Evolutionary conservation across 2,888 invertebrate species (phyloP).

Genomic region (Drosophila atripex): DNA sequence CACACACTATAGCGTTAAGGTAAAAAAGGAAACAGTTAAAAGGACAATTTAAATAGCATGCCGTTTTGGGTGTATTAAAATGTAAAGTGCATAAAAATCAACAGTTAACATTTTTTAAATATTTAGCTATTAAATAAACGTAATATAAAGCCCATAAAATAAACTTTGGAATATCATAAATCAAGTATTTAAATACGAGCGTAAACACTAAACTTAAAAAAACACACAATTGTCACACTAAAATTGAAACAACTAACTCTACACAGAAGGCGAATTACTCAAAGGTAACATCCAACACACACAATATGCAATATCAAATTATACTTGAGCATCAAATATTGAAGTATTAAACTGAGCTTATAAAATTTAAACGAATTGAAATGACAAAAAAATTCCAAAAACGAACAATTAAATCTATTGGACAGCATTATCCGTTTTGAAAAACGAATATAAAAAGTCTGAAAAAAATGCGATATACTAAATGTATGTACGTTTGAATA

Average conservation of each 20-base stretch:
- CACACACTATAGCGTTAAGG: constrained; percentile 35
- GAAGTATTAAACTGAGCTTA: constrained; percentile 76
- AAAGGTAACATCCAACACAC: constrained; percentile 41
- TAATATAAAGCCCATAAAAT: constrained; percentile 65
- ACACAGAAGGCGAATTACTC: constrained; percentile 21
- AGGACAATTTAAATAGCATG: constrained; percentile 62
- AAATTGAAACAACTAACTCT: constrained; percentile 46
- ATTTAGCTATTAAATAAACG: constrained; percentile 76
- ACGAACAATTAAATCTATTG: constrained; percentile 49
- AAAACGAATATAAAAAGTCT: constrained; percentile 73
- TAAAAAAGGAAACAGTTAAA: constrained; percentile 41
- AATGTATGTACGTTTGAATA: constrained; percentile 39
- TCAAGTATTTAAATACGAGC: constrained; percentile 47
- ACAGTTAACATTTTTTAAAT: constrained; percentile 83
- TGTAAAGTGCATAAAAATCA: constrained; percentile 81
- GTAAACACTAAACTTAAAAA: constrained; percentile 32
- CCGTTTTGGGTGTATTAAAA: constrained; percentile 74
- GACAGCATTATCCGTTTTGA: constrained; percentile 73
- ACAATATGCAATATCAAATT: constrained; percentile 45
- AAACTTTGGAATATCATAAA: constrained; percentile 60
- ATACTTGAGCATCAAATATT: constrained; percentile 66
- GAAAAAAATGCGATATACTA: constrained; percentile 53
- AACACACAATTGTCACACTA: constrained; percentile 29
- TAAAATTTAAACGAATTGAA: constrained; percentile 56
- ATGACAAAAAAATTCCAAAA: constrained; percentile 41